phyloP scores from a whole-genome alignment of 2,797 vertebrate species.

The Taeniopygia guttata region DNA sequence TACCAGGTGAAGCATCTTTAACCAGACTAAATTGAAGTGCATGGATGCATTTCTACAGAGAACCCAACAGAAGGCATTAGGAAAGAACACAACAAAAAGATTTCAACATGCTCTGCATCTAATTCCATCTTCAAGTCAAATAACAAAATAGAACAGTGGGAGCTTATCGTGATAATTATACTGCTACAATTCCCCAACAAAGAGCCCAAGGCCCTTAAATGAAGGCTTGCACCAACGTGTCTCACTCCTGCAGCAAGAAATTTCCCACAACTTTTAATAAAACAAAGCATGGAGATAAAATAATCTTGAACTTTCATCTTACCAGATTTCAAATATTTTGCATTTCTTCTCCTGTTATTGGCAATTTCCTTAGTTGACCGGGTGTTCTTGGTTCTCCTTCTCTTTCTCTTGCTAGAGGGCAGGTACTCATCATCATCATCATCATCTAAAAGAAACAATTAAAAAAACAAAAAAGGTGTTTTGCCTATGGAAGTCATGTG shows the following conservation, averaged over 20 bases:
- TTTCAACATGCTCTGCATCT: not conserved
- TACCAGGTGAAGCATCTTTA: not conserved
- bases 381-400: not conserved
- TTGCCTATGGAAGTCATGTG: not conserved
- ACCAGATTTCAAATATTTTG: not conserved
- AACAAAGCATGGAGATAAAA: not conserved
- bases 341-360: not conserved
- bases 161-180: not conserved
- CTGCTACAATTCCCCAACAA: not conserved
- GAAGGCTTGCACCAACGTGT: not conserved
- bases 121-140: not conserved
- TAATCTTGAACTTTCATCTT: not conserved
- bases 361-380: not conserved
- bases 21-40: not conserved
- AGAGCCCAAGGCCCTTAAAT: not conserved
- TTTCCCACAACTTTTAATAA: not conserved
- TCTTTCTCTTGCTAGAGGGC: not conserved
- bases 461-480: accelerated
- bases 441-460: not conserved
- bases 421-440: not conserved
- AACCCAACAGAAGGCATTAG: not conserved
- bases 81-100: not conserved
- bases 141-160: not conserved
- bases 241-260: not conserved
- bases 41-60: not conserved